Percentiles rank a stretch among this genome's conserved stretches.
These are phyloP conservation scores for Sitobion miscanthi DNA, from an alignment of 1,140 invertebrate species.

Conservation along the genomic window DNA sequence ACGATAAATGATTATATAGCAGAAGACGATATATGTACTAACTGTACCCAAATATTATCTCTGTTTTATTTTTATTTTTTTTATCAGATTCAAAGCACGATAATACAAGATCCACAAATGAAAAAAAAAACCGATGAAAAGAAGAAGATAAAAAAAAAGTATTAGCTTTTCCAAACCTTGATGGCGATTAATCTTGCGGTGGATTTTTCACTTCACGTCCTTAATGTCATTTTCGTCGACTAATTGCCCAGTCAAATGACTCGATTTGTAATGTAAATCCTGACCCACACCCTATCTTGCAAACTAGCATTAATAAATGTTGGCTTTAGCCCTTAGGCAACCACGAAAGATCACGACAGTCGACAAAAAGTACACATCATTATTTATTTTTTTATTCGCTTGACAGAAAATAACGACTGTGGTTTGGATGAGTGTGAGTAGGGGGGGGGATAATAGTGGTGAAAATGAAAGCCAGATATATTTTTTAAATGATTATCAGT, in stretches of 20 bases:
- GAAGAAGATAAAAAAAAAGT: slow-evolving; percentile 28
- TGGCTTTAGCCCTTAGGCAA: slow-evolving; percentile 25
- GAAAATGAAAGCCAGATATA: background rate
- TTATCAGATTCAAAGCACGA: background rate
- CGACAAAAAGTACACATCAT: slow-evolving; percentile 50
- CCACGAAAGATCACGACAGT: slow-evolving; percentile 39
- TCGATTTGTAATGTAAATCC: slow-evolving; percentile 54
- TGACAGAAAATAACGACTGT: slow-evolving; percentile 39
- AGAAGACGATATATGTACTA: background rate
- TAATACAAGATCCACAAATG: background rate
- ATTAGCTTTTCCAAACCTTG: slow-evolving; percentile 42
- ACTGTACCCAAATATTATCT: background rate
- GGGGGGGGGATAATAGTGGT: background rate
- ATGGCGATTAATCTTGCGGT: slow-evolving; percentile 34
- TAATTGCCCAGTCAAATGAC: slow-evolving; percentile 51
- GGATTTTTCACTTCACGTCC: slow-evolving; percentile 38
- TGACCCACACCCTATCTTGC: background rate
- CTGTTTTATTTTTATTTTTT: background rate
- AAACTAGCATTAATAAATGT: slow-evolving; percentile 49
- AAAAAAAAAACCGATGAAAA: background rate
- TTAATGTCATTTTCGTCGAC: slow-evolving; percentile 52
- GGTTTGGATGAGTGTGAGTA: background rate
- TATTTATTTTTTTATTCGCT: slow-evolving; percentile 49
- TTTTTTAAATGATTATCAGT: slow-evolving; percentile 37
- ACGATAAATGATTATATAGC: background rate